Base-by-base conservation (phyloP, 2,113 vertebrate genomes). In the Aegotheles bennettii region DNA sequence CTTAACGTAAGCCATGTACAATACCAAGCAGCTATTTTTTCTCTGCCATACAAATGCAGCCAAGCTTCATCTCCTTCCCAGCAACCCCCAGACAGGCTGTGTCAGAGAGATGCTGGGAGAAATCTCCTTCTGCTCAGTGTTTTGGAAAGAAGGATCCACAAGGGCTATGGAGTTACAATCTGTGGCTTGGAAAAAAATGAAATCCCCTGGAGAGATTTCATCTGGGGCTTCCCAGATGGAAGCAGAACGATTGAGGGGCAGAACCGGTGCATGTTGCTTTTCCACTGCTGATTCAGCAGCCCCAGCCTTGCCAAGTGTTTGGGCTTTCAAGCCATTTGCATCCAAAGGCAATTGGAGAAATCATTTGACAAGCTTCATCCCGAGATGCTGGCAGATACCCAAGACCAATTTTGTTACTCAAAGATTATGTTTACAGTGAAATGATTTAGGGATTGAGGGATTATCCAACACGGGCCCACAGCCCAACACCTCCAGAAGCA, bases 371-470 rank as follows among this genome's bases (percentile, higher is more conserved):
- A 91, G 71, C 87, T 95, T 78, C 89, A 94, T 71, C 92, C 89
- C 2, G 1, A 78, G 71, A 63, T 53, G 25, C 24, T 97, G 96
- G 97, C 96, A 88, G 42, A 75, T 70, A 53, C 57, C 93, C 91
- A 94, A 61, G 40, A 16, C 57, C 1, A 56, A 95, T 93, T 97
- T 94, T 77, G 94, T 91, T 93, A 88, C 90, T 95, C 95, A 89
- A 91, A 95, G 96, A 96, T 96, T 97, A 95, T 94, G 89, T 91
- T 96, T 89, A 57, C 84, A 89, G 89, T 63, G 92, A 95, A 97
- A 97, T 94, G 93, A 97, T 80, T 97, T 91, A 97, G 93, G 94
- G 96, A 97, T 96, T 95, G 96, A 93, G 88, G 91, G 96, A 96
- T 97, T 96, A 97, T 96, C 87, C 92, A 92, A 29, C 65, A 25